Conservation (phyloP, 35 echinoderm and acorn worm genomes). For the Ophiothrix spiculata region DNA sequence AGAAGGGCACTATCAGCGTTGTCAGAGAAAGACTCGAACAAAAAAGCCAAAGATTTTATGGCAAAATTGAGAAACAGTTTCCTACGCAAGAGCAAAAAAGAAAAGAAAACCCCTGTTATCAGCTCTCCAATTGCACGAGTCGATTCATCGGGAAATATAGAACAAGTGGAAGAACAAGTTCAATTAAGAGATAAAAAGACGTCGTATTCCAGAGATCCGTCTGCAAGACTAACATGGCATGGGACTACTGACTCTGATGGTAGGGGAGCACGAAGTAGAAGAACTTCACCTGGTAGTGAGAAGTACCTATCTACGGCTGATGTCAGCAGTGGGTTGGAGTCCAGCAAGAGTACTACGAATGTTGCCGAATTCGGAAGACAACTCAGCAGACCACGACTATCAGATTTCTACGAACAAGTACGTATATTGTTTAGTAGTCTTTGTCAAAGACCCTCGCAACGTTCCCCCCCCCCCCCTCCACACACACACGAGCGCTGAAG, state of each 20-base stretch:
- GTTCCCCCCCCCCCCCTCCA: no score
- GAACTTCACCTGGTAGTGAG: neutral
- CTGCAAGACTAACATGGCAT: neutral
- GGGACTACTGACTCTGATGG: neutral
- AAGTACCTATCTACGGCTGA: neutral
- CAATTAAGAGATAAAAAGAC: neutral
- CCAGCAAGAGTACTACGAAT: neutral
- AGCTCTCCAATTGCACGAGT: neutral
- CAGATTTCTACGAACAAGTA: neutral
- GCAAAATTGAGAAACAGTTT: neutral
- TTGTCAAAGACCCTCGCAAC: no score
- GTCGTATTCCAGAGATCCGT: neutral
- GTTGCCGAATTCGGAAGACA: conserved; percentile 1
- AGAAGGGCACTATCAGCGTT: neutral
- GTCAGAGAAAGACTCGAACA: neutral
- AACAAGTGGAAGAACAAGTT: neutral
- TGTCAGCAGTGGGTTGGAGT: neutral
- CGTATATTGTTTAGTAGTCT: no score
- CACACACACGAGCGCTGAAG: no score
- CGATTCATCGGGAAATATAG: neutral
- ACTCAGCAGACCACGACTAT: neutral
- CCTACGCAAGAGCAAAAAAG: neutral
- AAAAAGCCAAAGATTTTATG: neutral
- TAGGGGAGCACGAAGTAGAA: neutral
- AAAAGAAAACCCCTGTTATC: neutral